Evolutionary conservation across 2,113 vertebrate species (phyloP).

Genomic region (Petromus typicus): DNA sequence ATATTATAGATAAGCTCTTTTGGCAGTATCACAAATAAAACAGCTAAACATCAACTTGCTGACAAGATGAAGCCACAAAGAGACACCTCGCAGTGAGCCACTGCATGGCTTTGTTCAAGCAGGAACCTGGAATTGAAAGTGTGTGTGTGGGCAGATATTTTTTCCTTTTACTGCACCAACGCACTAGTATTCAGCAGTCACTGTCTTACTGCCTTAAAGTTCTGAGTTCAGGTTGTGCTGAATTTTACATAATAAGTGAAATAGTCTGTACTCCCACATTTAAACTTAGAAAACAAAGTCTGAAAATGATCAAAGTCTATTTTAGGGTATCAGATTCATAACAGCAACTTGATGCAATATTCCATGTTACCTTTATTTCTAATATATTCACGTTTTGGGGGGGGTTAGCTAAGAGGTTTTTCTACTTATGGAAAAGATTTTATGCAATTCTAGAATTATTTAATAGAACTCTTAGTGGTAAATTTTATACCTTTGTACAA

Average conservation of each 20-base stretch:
- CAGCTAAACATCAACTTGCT: background rate
- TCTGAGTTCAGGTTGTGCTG: background rate
- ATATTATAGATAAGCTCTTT: conserved; percentile 22
- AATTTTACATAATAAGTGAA: conserved; percentile 46
- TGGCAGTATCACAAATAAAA: background rate
- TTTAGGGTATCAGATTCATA: background rate
- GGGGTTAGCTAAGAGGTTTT: background rate
- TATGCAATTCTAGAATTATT: conserved; percentile 64
- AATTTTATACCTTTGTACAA: conserved; percentile 64
- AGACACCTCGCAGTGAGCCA: background rate
- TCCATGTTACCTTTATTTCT: conserved; percentile 6
- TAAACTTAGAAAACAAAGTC: conserved; percentile 43
- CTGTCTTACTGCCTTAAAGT: background rate
- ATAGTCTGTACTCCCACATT: background rate
- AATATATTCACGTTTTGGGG: background rate
- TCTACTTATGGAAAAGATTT: conserved; percentile 15
- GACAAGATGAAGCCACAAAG: background rate
- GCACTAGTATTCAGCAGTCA: background rate
- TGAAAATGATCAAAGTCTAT: conserved; percentile 1
- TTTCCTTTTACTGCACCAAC: background rate
- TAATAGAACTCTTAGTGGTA: background rate
- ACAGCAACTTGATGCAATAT: background rate
- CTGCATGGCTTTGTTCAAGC: background rate
- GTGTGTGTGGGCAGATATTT: background rate
- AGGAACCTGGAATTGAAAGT: background rate